Percentiles rank a stretch among this genome's conserved stretches.
phyloP scores from a whole-genome alignment of 2,113 vertebrate genomes.

The Lagenorhynchus albirostris region DNA sequence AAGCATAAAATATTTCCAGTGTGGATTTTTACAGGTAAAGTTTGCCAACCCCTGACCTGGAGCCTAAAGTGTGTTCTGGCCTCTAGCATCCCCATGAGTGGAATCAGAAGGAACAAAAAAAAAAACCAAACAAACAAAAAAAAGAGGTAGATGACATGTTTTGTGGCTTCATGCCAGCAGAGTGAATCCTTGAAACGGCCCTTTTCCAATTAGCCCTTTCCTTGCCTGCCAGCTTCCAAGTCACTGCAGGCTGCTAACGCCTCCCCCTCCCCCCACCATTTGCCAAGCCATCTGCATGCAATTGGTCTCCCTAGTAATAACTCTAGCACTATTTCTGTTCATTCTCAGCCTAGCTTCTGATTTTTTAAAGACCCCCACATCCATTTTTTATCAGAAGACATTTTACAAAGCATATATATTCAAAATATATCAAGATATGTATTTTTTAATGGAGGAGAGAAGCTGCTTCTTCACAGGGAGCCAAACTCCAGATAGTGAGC shows the following conservation, averaged over 20 bases:
- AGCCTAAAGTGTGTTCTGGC: not conserved
- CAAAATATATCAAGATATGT: not conserved
- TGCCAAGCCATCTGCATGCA: conserved; percentile 44
- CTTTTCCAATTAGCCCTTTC: conserved; percentile 50
- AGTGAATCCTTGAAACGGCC: conserved; percentile 40
- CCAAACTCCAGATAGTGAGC: not conserved
- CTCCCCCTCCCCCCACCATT: not conserved
- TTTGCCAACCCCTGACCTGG: not conserved
- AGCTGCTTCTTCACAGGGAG: not conserved
- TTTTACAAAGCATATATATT: conserved; percentile 17
- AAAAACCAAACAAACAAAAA: not conserved
- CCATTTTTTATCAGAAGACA: not conserved
- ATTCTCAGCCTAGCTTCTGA: not conserved
- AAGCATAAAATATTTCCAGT: conserved; percentile 21
- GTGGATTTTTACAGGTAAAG: not conserved
- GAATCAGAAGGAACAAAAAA: conserved; percentile 24
- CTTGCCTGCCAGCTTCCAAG: conserved; percentile 33
- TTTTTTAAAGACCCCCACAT: conserved; percentile 4
- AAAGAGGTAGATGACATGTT: not conserved
- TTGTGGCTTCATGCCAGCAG: conserved; percentile 1
- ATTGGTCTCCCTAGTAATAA: conserved; percentile 10
- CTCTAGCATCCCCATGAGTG: not conserved
- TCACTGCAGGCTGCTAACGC: not conserved
- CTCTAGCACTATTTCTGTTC: conserved; percentile 13
- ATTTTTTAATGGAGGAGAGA: not conserved